phyloP scores from a whole-genome alignment of 1,140 invertebrate genomes.

The Carcinoscorpius rotundicauda region DNA sequence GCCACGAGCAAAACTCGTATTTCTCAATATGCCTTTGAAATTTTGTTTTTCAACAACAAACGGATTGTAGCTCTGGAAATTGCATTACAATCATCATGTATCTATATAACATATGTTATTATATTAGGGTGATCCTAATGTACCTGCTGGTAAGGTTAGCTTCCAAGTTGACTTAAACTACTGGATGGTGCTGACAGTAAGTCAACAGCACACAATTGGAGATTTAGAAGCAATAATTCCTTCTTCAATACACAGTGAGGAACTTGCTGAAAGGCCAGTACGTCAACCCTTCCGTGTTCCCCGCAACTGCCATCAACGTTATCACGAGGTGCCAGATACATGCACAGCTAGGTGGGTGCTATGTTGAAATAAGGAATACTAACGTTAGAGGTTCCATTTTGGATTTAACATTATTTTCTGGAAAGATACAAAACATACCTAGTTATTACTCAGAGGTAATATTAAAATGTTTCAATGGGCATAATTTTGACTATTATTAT shows the following conservation, averaged over 20 bases:
- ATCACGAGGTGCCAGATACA: conserved; percentile 3
- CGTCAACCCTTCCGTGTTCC: conserved; percentile 26
- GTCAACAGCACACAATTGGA: conserved; percentile 22
- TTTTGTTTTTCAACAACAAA: neutral
- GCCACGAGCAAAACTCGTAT: no score
- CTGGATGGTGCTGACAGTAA: conserved; percentile 24
- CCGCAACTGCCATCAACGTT: conserved; percentile 13
- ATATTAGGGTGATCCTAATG: conserved; percentile 30
- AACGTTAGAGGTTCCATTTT: no score
- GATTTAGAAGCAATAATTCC: conserved; percentile 18
- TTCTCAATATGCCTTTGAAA: no score
- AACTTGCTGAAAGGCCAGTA: conserved; percentile 1
- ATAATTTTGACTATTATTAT: no score
- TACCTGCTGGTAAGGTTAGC: conserved; percentile 28
- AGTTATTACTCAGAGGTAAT: no score
- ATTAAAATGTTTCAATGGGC: no score
- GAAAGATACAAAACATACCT: no score
- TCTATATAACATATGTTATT: neutral
- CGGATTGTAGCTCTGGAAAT: neutral
- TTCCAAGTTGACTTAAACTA: conserved; percentile 25
- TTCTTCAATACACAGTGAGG: conserved; percentile 7
- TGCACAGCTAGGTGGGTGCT: conserved; percentile 7
- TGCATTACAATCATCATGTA: neutral
- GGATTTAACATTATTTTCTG: no score
- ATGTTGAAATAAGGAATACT: no score